phyloP scores from a whole-genome alignment of 2,113 vertebrate genomes.

The Seriola rivoliana region DNA sequence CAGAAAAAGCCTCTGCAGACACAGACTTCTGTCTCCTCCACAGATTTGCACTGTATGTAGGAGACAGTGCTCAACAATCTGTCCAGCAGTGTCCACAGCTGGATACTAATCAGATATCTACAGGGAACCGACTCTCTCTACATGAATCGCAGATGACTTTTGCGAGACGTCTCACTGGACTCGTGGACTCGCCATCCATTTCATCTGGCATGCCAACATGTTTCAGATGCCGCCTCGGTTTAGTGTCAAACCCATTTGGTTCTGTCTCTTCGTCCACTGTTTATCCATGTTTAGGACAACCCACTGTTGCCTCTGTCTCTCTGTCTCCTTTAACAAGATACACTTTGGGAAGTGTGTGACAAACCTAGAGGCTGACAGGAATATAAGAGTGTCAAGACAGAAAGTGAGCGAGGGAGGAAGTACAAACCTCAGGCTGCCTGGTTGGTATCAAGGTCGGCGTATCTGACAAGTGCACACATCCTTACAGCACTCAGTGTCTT shows the following conservation, averaged over 20 bases:
- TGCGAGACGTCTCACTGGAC: conserved; percentile 54
- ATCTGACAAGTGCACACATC: conserved; percentile 35
- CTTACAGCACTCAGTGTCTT: not conserved
- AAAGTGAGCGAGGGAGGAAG: not conserved
- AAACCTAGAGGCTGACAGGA: conserved; percentile 40
- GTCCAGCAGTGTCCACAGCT: conserved; percentile 56
- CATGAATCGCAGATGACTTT: conserved; percentile 63
- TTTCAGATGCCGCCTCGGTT: conserved; percentile 19
- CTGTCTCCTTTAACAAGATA: conserved; percentile 13
- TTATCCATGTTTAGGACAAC: conserved; percentile 21
- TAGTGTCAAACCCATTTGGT: conserved; percentile 35
- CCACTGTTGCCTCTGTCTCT: not conserved
- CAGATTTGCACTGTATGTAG: conserved; percentile 19
- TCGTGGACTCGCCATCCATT: conserved; percentile 23
- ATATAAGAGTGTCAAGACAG: conserved; percentile 17
- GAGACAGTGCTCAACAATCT: conserved; percentile 41
- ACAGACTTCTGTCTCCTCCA: conserved; percentile 7
- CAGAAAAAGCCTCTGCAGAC: conserved; percentile 9
- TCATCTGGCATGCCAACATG: conserved; percentile 46
- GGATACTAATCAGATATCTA: conserved; percentile 65
- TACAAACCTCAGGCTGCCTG: conserved; percentile 19
- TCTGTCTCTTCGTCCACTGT: conserved; percentile 2
- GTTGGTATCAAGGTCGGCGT: conserved; percentile 14
- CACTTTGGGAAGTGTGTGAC: conserved; percentile 26
- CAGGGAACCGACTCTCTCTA: conserved; percentile 37